Evolutionary conservation across 2,888 invertebrate genomes (phyloP).

Genomic region (Allophyes oxyacanthae): DNA sequence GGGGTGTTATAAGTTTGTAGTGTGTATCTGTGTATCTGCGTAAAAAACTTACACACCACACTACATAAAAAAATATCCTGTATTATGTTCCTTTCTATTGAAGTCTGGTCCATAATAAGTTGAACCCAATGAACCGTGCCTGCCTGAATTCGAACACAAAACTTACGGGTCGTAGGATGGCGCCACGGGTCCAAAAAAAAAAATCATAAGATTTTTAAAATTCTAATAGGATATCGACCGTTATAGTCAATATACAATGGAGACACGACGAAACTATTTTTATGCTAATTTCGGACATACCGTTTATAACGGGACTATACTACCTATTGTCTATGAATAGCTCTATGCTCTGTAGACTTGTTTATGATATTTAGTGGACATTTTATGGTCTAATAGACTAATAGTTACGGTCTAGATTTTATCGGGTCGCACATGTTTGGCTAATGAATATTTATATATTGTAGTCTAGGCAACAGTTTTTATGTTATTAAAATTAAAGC

Average conservation of each 20-base stretch:
- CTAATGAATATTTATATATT: constrained; percentile 6
- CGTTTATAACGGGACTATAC: constrained; percentile 37
- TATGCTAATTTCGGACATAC: constrained; percentile 36
- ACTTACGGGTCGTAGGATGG: too few species aligned
- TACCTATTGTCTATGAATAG: constrained; percentile 21
- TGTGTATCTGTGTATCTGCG: too few species aligned
- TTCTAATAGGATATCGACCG: constrained; percentile 34
- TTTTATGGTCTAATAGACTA: constrained; percentile 1
- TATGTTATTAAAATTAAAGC: not conserved
- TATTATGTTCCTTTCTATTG: too few species aligned
- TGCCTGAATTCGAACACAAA: too few species aligned
- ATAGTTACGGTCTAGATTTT: constrained; percentile 11
- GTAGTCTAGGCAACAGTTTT: too few species aligned
- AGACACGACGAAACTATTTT: constrained; percentile 33
- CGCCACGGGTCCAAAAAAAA: too few species aligned
- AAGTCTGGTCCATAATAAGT: too few species aligned
- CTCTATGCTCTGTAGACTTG: constrained; percentile 2
- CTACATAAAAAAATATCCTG: too few species aligned
- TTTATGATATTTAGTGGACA: constrained; percentile 16
- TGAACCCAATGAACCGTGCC: too few species aligned
- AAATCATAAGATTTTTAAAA: constrained; percentile 19
- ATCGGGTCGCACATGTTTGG: not conserved
- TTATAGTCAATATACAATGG: constrained; percentile 1
- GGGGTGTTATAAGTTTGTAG: too few species aligned
- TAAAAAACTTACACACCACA: too few species aligned